phyloP scores from a whole-genome alignment of 2,113 vertebrate genomes.

The Formicarius rufipectus region DNA sequence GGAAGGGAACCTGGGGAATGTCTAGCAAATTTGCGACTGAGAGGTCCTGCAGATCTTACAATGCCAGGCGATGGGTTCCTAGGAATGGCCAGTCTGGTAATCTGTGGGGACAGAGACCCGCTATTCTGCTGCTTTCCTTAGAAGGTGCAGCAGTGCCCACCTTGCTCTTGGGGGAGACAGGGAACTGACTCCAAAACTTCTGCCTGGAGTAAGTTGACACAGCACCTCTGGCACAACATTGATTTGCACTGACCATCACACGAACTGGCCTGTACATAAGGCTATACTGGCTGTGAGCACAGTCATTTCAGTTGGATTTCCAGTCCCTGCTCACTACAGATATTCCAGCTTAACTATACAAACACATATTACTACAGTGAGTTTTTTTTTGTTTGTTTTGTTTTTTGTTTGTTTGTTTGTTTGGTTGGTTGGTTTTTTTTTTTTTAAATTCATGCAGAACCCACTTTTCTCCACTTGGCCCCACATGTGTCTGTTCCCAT shows the following conservation, averaged over 20 bases:
- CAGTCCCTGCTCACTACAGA: background rate
- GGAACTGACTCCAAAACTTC: background rate
- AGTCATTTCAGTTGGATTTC: constrained; percentile 16
- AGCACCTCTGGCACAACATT: rapidly evolving
- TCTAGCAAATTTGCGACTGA: background rate
- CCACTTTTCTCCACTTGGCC: constrained; percentile 31
- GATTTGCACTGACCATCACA: background rate
- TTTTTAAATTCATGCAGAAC: constrained; percentile 11
- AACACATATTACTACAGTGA: background rate
- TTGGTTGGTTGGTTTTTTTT: too few species aligned
- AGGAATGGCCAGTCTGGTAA: background rate
- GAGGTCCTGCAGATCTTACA: background rate
- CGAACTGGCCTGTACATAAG: background rate
- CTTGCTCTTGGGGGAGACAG: background rate
- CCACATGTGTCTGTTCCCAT: constrained; percentile 54
- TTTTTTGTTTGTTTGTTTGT: too few species aligned
- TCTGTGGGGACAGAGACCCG: background rate
- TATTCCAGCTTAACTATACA: constrained; percentile 8
- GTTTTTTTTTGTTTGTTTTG: too few species aligned
- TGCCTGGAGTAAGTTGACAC: background rate
- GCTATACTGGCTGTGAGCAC: background rate
- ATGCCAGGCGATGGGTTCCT: background rate
- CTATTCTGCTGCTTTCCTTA: background rate
- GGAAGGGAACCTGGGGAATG: background rate
- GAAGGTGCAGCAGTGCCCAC: background rate